These are phyloP conservation scores for Gymnocypris eckloni DNA, from an alignment of 2,797 vertebrate species.

Conservation along the genomic window DNA sequence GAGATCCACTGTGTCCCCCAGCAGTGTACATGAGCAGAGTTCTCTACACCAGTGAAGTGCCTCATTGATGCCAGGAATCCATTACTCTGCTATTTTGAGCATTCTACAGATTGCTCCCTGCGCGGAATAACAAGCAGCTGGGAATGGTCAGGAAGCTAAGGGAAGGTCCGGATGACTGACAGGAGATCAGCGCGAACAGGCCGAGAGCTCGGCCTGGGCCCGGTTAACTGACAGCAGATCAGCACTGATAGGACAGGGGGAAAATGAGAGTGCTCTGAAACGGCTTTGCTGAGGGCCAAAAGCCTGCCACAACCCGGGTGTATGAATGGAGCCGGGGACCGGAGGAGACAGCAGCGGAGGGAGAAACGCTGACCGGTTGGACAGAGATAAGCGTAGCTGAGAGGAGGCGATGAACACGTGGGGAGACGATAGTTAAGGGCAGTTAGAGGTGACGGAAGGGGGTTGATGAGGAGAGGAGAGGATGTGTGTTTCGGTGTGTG, in stretches of 20 bases:
- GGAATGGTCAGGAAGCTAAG: conserved; percentile 39
- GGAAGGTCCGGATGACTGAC: conserved; percentile 44
- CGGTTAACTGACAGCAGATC: conserved; percentile 55
- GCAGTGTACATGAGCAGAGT: conserved; percentile 41
- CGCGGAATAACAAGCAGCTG: conserved; percentile 47
- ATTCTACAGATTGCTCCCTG: conserved; percentile 49
- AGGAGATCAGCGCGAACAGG: conserved; percentile 44
- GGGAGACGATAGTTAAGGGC: conserved; percentile 41
- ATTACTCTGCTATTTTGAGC: conserved; percentile 48
- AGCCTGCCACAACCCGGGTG: not conserved
- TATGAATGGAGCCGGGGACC: conserved; percentile 26
- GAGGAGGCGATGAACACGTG: conserved; percentile 33
- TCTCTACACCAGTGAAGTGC: conserved; percentile 39
- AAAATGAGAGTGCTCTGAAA: conserved; percentile 43
- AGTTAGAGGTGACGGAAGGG: conserved; percentile 34
- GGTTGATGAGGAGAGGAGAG: conserved; percentile 13
- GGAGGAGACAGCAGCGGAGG: conserved; percentile 22
- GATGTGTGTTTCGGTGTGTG: conserved; percentile 1
- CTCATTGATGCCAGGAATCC: conserved; percentile 41
- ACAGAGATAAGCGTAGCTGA: conserved; percentile 50
- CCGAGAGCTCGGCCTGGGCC: conserved; percentile 18
- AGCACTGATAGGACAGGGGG: conserved; percentile 41
- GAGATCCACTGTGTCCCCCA: conserved; percentile 43
- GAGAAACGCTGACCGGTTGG: conserved; percentile 41
- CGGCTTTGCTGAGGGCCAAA: conserved; percentile 42